Percentiles rank a stretch among this genome's conserved stretches.
phyloP scores from a whole-genome alignment of 2,888 invertebrate genomes.

The Synergus umbraculus region DNA sequence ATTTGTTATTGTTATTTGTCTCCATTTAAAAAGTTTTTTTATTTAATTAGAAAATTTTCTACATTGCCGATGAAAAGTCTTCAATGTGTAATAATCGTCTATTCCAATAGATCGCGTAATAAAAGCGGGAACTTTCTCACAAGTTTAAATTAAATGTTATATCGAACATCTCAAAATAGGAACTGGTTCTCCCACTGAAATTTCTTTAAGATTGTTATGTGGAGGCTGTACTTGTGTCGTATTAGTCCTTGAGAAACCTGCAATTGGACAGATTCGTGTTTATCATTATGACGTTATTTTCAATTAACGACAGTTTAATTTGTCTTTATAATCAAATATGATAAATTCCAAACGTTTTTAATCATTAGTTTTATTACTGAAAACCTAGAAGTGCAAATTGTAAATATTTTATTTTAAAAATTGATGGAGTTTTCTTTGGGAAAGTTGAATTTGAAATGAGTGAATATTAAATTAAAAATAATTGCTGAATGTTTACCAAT shows the following conservation, averaged over 20 bases:
- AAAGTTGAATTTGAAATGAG: background rate
- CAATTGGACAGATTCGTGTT: constrained; percentile 22
- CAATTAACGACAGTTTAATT: background rate
- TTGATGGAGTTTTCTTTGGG: background rate
- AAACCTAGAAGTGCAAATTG: background rate
- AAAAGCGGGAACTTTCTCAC: constrained; percentile 8
- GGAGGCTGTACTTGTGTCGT: constrained; percentile 35
- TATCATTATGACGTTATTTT: constrained; percentile 16
- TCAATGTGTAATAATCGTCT: background rate
- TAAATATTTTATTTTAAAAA: background rate
- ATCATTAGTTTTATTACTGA: background rate
- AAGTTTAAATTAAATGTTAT: constrained; percentile 15
- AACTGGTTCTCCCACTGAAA: constrained; percentile 54
- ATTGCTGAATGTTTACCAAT: background rate
- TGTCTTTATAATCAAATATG: background rate
- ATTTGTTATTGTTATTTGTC: too few species aligned
- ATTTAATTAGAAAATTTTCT: background rate
- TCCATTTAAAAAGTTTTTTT: too few species aligned
- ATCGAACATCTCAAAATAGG: constrained; percentile 36
- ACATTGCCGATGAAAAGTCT: background rate
- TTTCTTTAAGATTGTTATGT: constrained; percentile 45
- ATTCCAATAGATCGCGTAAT: background rate
- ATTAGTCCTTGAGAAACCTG: constrained; percentile 40
- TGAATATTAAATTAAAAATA: background rate
- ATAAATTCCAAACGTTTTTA: background rate